Evolutionary conservation across 2,888 invertebrate genomes (phyloP).

Genomic region (Heliconius aoede): DNA sequence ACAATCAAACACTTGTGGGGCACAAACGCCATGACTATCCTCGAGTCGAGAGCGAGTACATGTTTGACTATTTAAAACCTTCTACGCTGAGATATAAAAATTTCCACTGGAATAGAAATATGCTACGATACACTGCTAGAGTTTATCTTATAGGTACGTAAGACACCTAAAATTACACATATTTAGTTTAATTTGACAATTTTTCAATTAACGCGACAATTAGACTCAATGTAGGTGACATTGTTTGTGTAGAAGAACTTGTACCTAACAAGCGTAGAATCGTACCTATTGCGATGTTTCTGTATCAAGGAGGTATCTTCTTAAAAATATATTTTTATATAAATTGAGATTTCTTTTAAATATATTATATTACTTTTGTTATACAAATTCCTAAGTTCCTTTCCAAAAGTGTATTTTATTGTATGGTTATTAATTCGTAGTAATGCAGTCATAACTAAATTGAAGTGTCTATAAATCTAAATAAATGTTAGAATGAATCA

Average conservation of each 20-base stretch:
- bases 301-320: constrained; percentile 7
- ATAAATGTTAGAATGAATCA: neutral
- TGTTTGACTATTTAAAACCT: neutral
- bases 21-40: no score
- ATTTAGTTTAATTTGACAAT: constrained; percentile 23
- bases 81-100: neutral
- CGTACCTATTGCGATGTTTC: neutral
- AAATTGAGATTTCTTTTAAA: neutral
- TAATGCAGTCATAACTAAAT: neutral
- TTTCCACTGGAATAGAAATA: neutral
- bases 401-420: neutral
- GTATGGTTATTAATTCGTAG: neutral
- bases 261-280: neutral
- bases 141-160: constrained; percentile 1
- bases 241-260: constrained; percentile 4
- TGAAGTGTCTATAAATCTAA: neutral
- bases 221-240: constrained; percentile 19
- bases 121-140: neutral
- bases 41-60: no score
- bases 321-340: neutral
- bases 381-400: no score
- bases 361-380: no score
- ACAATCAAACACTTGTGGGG: no score
- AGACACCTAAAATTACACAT: neutral
- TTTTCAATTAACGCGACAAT: constrained; percentile 31